Percentiles rank a stretch among this genome's conserved stretches.
Evolutionary conservation across 1,140 invertebrate genomes (phyloP).

Genomic region (Pachyrhynchus sulphureomaculatus): DNA sequence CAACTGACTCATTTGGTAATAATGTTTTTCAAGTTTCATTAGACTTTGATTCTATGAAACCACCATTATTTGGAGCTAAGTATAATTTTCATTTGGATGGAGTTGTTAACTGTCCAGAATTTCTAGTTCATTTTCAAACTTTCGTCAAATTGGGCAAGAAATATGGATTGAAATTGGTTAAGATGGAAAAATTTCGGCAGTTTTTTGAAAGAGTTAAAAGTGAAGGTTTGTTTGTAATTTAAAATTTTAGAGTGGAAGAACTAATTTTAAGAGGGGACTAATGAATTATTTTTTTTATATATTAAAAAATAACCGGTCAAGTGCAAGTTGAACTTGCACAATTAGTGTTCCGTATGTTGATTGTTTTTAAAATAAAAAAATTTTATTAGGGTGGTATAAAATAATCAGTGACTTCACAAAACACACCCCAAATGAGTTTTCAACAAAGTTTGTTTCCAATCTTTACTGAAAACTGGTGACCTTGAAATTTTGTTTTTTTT

Average conservation of each 20-base stretch:
- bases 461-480: no score
- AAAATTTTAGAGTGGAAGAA: no score
- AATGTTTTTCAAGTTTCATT: slow-evolving; percentile 83
- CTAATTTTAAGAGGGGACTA: not conserved
- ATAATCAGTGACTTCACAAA: no score
- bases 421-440: no score
- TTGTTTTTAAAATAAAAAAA: no score
- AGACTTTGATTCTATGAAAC: slow-evolving; percentile 67
- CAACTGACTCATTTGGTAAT: slow-evolving; percentile 78
- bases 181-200: slow-evolving; percentile 74
- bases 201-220: slow-evolving; percentile 72
- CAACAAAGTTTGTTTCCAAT: no score
- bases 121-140: slow-evolving; percentile 90
- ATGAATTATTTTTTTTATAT: not conserved
- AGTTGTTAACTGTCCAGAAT: slow-evolving; percentile 98
- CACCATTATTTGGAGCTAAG: slow-evolving; percentile 92
- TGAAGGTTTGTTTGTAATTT: no score
- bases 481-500: no score
- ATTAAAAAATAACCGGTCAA: no score
- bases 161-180: slow-evolving; percentile 77
- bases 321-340: no score
- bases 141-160: slow-evolving; percentile 81
- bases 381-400: no score
- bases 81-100: slow-evolving; percentile 96
- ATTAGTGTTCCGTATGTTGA: no score